Base-by-base conservation (phyloP, 2,113 vertebrate species). In the Gadus chalcogrammus region DNA sequence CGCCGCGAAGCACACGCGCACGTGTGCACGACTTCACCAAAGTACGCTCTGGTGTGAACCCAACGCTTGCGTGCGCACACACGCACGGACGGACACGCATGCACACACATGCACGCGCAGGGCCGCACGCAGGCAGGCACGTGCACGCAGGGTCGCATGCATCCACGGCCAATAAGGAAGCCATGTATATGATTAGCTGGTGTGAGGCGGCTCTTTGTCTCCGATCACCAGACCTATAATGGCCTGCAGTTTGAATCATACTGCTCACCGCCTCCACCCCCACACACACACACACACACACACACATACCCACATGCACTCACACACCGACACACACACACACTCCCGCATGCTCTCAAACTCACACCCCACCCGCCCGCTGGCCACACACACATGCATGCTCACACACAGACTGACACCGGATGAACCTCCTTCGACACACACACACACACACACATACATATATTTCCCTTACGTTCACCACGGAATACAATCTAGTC, bases 131-230 rank as follows among this genome's bases (percentile, higher is more conserved):
- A 65, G 4, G 15, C 24, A 31, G 17, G 17, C 31, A 9, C 64
- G 42, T 31, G 17, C 31, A 65, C 17, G 35, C 64, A 65, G 15
- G 13, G 15, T 5, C 55, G 15, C 55, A 58, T 58, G 55, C 55
- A 17, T 13, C 16, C 55, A 2, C 53, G 31, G 9, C 16, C 55
- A 82, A 74, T 80, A 81, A 65, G 31, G 83, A 78, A 70, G 42
- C 72, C 55, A 72, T 81, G 86, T 74, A 77, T 84, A 86, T 81
- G 82, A 88, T 86, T 73, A 20, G 22, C 24, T 62, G 61, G 15
- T 62, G 61, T 27, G 27, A 24, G 27, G 71, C 66, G 74, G 69
- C 81, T 79, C 85, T 88, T 90, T 88, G 88, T 90, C 87, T 28
- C 85, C 79, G 67, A 65, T 80, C 75, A 82, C 71, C 15, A 58